Conservation (phyloP, 2,113 vertebrate species). For the Gobiocypris rarus region DNA sequence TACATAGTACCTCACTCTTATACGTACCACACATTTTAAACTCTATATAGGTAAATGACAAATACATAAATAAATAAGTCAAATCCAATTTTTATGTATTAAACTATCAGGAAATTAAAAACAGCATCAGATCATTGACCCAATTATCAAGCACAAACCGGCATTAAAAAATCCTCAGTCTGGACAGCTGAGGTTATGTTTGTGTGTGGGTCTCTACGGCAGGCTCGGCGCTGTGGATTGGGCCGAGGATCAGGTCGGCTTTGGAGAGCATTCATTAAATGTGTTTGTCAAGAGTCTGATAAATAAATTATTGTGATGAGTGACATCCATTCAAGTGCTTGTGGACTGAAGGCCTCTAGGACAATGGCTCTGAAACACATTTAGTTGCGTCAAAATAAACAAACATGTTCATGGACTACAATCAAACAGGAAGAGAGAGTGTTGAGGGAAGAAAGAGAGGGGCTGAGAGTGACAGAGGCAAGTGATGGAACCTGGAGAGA, state of each 20-base stretch:
- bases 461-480: neutral
- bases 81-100: too few species aligned
- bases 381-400: slow-evolving; percentile 21
- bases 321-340: neutral
- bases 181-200: neutral
- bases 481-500: neutral
- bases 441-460: neutral
- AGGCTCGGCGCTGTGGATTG: slow-evolving; percentile 45
- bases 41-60: neutral
- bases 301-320: slow-evolving; percentile 75
- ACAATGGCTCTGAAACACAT: neutral
- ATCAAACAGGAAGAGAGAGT: neutral
- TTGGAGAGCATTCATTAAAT: slow-evolving; percentile 75
- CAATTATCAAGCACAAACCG: slow-evolving; percentile 6
- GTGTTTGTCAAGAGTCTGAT: slow-evolving; percentile 64
- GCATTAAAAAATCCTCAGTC: neutral
- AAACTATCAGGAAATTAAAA: neutral
- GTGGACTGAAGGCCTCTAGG: neutral
- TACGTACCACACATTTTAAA: neutral
- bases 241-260: slow-evolving; percentile 72
- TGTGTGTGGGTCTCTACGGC: slow-evolving; percentile 9
- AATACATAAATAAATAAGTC: neutral
- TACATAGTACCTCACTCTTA: neutral
- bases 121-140: neutral
- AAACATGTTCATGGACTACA: neutral